phyloP scores from a whole-genome alignment of 2,888 invertebrate genomes.

The Tachina grossa region DNA sequence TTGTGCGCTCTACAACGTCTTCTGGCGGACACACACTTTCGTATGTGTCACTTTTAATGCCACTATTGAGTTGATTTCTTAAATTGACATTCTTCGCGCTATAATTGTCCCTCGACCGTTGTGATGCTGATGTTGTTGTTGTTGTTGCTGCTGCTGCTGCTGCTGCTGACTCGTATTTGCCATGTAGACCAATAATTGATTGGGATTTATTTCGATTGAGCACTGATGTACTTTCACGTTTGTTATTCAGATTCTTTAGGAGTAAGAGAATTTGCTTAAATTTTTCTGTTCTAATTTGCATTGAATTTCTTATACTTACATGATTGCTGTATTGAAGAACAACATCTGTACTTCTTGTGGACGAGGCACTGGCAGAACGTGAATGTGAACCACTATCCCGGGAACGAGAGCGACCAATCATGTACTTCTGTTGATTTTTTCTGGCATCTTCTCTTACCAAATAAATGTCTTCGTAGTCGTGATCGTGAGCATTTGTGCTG shows the following conservation, averaged over 20 bases:
- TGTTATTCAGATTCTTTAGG: conserved; percentile 80
- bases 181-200: conserved; percentile 80
- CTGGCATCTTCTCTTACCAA: conserved; percentile 86
- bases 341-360: conserved; percentile 83
- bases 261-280: conserved; percentile 14
- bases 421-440: conserved; percentile 79
- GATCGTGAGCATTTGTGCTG: conserved; percentile 83
- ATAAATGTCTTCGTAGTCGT: conserved; percentile 93
- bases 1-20: conserved; percentile 82
- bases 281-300: neutral
- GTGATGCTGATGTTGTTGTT: conserved; percentile 65
- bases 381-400: conserved; percentile 90
- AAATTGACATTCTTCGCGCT: conserved; percentile 79
- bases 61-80: conserved; percentile 80
- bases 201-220: conserved; percentile 82
- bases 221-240: conserved; percentile 75
- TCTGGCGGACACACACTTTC: conserved; percentile 83
- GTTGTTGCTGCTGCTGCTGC: too few relatives aligned
- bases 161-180: conserved; percentile 78
- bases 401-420: conserved; percentile 84
- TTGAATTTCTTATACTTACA: conserved; percentile 75
- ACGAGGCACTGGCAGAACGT: conserved; percentile 86
- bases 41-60: conserved; percentile 82
- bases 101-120: conserved; percentile 76
- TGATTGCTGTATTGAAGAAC: conserved; percentile 82